Percentiles rank a stretch among this genome's conserved stretches.
Evolutionary conservation across 1,140 invertebrate species (phyloP).

Genomic region (Papilio polyxenes): DNA sequence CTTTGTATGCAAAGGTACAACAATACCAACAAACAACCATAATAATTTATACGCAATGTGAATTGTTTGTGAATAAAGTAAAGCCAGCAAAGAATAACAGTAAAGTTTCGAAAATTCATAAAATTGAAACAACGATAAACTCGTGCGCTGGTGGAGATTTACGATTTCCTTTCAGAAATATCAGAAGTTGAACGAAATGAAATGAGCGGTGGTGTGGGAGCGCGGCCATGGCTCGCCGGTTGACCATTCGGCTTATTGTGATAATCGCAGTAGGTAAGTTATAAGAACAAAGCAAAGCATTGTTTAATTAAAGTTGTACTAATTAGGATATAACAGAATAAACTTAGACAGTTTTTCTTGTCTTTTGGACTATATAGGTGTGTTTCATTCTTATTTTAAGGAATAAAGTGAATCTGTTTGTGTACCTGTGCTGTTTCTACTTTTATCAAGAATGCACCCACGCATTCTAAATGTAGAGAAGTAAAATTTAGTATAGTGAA

Average conservation of each 20-base stretch:
- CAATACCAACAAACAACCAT: neutral
- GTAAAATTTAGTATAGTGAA: neutral
- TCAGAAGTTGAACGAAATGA: conserved; percentile 47
- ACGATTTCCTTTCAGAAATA: conserved; percentile 50
- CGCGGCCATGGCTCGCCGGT: conserved; percentile 40
- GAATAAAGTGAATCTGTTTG: too few species aligned
- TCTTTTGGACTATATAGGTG: too few species aligned
- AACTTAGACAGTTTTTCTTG: neutral
- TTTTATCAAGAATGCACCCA: neutral
- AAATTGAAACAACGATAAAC: conserved; percentile 57
- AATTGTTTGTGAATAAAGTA: conserved; percentile 32
- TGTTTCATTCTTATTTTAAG: too few species aligned
- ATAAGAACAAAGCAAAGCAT: neutral
- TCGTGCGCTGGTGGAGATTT: conserved; percentile 48
- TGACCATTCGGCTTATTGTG: conserved; percentile 32
- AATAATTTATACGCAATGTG: neutral
- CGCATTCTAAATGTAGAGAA: neutral
- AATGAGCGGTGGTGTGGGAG: conserved; percentile 31
- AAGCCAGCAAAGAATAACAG: conserved; percentile 42
- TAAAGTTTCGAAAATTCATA: conserved; percentile 51
- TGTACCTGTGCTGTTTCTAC: too few species aligned
- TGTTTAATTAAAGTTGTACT: neutral
- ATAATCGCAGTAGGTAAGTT: conserved; percentile 41
- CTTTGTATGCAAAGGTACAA: neutral
- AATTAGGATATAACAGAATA: neutral